Base-by-base conservation (phyloP, 1,140 invertebrate genomes). In the Brachionus sp. region DNA sequence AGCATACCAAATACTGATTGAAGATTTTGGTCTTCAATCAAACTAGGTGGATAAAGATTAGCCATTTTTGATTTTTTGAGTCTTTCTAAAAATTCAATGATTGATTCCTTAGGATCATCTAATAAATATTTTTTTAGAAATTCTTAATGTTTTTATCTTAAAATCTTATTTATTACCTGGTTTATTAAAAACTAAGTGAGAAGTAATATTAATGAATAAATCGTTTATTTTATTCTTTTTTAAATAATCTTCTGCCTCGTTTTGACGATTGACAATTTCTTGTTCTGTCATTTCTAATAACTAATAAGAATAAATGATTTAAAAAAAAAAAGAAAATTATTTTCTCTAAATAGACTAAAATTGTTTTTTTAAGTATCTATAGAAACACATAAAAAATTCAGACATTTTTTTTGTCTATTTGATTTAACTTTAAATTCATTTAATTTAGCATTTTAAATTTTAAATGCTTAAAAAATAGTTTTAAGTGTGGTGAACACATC, bases 21-120 rank as follows among this genome's bases (percentile, higher is more conserved):
- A 29, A 88, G 85, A 83, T 88, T 87, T 50, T 84, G 83, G 44
- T 88, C 86, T 84, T 88, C 86, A 85, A 88, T 86, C 33, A 87
- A 77, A 75, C 85, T 85, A 3, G 86, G 86, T 64, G 78, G 84
- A 53, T 86, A 85, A 7, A 85, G 64, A 57, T 84, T 84, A 25
- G 85, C 84, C 0, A 82, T 83, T 83, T 84, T 84, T 2, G 85
- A 84, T 84, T 86, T 86, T 82, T 86, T 85, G 23, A 87, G 83
- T 53, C 84, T 85, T 77, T 86, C 84, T 16, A 87, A 83, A 25
- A 80, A 68, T 13, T 86, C 85, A 46, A 85, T 86, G 57, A 86
- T 84, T 46, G 85, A 86, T 19, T 84, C 84, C 75, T 85, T 86
- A 13, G 86, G 86, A 16, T 87, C 83, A 7, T 86, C 86, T 87